Evolutionary conservation across 2,113 vertebrate species (phyloP).

Genomic region (Rissa tridactyla): DNA sequence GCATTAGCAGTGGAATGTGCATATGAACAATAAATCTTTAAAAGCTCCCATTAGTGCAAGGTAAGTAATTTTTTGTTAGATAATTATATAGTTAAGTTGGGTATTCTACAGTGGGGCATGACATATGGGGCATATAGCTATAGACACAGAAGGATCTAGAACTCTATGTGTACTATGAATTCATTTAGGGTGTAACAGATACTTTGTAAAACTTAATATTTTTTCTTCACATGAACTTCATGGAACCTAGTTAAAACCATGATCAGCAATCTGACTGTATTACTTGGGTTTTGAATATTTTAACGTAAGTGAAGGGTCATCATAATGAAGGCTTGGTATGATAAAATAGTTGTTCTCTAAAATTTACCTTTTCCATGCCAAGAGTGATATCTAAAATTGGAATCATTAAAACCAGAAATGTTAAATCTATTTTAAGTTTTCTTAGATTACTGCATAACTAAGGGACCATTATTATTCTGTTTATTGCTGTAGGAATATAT

Average conservation of each 20-base stretch:
- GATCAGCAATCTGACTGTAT: not conserved
- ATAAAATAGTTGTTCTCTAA: not conserved
- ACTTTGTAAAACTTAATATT: not conserved
- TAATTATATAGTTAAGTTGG: not conserved
- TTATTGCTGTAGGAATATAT: not conserved
- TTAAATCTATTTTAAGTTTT: not conserved
- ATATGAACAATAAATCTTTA: not conserved
- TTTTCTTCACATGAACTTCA: not conserved
- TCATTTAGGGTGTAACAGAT: not conserved
- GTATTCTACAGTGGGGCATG: not conserved
- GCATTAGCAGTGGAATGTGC: not conserved
- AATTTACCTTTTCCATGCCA: not conserved
- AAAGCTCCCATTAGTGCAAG: not conserved
- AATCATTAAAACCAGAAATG: not conserved
- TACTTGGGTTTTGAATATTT: not conserved
- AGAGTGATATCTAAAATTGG: not conserved
- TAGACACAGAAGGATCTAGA: not conserved
- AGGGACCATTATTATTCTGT: not conserved
- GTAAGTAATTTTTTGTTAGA: not conserved
- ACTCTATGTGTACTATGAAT: not conserved
- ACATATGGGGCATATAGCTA: not conserved
- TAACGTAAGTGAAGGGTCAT: not conserved
- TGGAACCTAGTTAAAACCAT: not conserved
- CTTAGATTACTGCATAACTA: not conserved
- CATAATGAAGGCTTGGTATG: not conserved